Base-by-base conservation (phyloP, 2,888 invertebrate species). In the Drosophila testacea region DNA sequence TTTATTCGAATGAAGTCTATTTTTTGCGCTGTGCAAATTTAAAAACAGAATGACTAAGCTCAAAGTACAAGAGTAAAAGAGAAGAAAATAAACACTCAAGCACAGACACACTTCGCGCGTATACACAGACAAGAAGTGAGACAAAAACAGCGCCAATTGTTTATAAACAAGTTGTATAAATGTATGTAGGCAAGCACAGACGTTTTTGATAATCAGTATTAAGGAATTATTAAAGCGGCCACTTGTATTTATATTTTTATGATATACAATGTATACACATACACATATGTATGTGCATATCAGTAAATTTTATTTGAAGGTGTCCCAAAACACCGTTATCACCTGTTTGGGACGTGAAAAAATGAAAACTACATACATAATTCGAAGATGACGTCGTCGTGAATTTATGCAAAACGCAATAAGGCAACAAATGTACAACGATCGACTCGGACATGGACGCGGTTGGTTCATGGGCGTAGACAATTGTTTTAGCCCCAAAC, bases 41-140 rank as follows among this genome's bases (percentile, higher is more conserved):
- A 38, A 82, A 77, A 77, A 72, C 73, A 82, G 61, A 69, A 81
- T 84, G 82, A 87, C 82, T 79, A 82, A 84, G 85, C 80, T 67
- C 73, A 79, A 85, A 74, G 75, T 71, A 67, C 73, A 72, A 64
- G 55, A 65, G 71, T 50, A 71, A 72, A 77, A 71, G 66, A 65
- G 54, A 75, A 61, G 57, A 60, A 11, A 48, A 48, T 48, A 64
- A 59, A 77, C 27, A 54, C 42, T 54, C 22, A 62, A 10, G 30
- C 44, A 62, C n/a, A 22, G 28, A 55, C 10, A 44, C 13, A 56
- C 11, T 44, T 27, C 0, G 36, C 44, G 56, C 44, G 44, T 42
- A 32, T 6, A 36, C 6, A 44, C 36, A 38, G 16, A 36, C 32
- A 47, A 30, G 52, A 11, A 39, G 7, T 27, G 30, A 44, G 27